Evolutionary conservation across 2,797 vertebrate species (phyloP), one percentile per base, ranked within the genome.

Genomic region (Alosa sapidissima): DNA sequence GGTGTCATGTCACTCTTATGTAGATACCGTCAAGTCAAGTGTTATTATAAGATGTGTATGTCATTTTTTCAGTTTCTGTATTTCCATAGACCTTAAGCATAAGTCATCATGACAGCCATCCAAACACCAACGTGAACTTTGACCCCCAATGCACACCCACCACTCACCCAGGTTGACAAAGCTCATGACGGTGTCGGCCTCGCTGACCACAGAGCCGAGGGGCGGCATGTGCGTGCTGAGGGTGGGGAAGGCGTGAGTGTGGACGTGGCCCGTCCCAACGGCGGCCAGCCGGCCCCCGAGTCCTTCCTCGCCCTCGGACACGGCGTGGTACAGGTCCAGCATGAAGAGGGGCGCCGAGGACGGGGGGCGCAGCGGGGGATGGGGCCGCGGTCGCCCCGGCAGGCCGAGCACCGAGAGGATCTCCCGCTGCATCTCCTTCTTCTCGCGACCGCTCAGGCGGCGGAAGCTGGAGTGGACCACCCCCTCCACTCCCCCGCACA

Each of bases 81-180:
- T 58, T 21, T 58, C 19, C 49, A 13, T 58, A 5, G 19, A 58
- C 55, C 55, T 58, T 58, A 21, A 21, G 55, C 16, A 58, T 16
- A 55, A 16, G 14, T 14, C 54, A 8, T n/a, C n/a, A 24, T 24
- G 19, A 60, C 58, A n/a, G 58, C n/a, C 62, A 33, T 28, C 24
- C 28, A 68, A 10, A 10, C 2, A 11, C 11, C 51, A 14, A 36
- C 5, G 28, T 72, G 65, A 72, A 72, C 65, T 72, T 72, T 72
- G 65, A 72, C 65, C 65, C 24, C 24, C 19, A 4, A 14, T 9
- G 24, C 62, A 14, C 62, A 33, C 11, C 45, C 60, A 9, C 48
- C 68, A 33, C 98, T 98, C 95, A 99, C 98, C 97, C 93, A 98
- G 86, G 85, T 99, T 99, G 84, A 99, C 98, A 87, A 99, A 98